phyloP scores from a whole-genome alignment of 2,888 invertebrate genomes.

The Amphimallon solstitiale region DNA sequence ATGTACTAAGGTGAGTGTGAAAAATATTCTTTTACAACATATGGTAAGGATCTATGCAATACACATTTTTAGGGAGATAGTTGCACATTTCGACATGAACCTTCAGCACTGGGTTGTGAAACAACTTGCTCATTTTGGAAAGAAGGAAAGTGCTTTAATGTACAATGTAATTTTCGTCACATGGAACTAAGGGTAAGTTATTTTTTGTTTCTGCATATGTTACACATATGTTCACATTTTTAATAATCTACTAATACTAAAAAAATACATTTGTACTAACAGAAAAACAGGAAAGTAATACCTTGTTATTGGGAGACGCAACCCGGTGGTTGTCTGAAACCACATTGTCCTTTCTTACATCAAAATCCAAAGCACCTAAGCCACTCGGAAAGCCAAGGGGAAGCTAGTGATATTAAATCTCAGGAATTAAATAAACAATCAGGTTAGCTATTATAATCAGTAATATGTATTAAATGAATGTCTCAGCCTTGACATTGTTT shows the following conservation, averaged over 20 bases:
- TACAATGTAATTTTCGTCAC: conserved; percentile 83
- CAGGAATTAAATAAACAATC: conserved; percentile 40
- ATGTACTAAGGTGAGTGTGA: conserved; percentile 79
- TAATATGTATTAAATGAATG: conserved; percentile 17
- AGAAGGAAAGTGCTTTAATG: conserved; percentile 81
- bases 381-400: conserved; percentile 46
- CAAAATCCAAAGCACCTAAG: conserved; percentile 59
- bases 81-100: conserved; percentile 87
- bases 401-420: conserved; percentile 44
- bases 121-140: conserved; percentile 85
- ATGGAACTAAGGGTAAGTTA: conserved; percentile 81
- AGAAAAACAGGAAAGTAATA: conserved; percentile 85
- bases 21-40: conserved; percentile 37
- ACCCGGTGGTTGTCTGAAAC: conserved; percentile 85
- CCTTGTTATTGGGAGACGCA: conserved; percentile 91
- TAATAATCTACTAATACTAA: neutral
- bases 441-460: conserved; percentile 20
- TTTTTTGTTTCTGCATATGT: neutral
- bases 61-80: conserved; percentile 73
- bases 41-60: conserved; percentile 33
- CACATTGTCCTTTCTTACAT: conserved; percentile 86
- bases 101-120: conserved; percentile 83
- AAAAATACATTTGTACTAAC: conserved; percentile 50
- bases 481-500: conserved; percentile 30
- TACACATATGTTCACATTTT: neutral